These are phyloP conservation scores for Ianthella basta DNA, from an alignment of 37 sponge, comb jelly and placozoan genomes.

Conservation along the genomic window DNA sequence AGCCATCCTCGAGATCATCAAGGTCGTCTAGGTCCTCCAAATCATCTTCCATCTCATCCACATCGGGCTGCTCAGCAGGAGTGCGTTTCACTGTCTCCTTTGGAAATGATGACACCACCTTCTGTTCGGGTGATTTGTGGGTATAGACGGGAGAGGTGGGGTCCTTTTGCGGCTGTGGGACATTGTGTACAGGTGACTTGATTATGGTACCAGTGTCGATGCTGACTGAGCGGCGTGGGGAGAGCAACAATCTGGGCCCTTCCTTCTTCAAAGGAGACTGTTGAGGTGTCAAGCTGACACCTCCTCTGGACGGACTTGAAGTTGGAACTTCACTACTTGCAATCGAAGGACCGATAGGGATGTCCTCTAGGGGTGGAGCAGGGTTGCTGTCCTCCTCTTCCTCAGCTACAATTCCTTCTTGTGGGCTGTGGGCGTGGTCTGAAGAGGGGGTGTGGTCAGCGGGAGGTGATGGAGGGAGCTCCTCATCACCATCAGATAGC, in stretches of 20 bases:
- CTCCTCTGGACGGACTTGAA: too few species aligned
- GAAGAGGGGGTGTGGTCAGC: constrained; percentile 23
- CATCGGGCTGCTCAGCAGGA: background rate
- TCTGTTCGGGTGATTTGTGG: background rate
- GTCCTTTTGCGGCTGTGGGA: too few species aligned
- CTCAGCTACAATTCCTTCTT: background rate
- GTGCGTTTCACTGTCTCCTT: background rate
- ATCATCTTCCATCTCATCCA: background rate
- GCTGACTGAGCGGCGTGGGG: background rate
- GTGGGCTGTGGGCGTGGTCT: too few species aligned
- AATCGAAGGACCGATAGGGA: background rate
- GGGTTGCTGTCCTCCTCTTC: background rate
- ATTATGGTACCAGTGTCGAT: background rate
- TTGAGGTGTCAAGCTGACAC: too few species aligned
- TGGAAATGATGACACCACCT: background rate
- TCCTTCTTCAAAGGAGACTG: constrained; percentile 23
- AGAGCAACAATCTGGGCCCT: background rate
- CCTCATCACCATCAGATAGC: constrained; percentile 19
- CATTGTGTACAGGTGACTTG: background rate
- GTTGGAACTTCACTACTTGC: too few species aligned
- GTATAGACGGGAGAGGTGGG: background rate
- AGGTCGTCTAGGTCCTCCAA: background rate
- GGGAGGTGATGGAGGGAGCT: constrained; percentile 17
- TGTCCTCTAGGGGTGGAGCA: background rate
- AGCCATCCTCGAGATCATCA: constrained; percentile 28